phyloP scores from a whole-genome alignment of 2,113 vertebrate genomes.

The Falcunculus frontatus region DNA sequence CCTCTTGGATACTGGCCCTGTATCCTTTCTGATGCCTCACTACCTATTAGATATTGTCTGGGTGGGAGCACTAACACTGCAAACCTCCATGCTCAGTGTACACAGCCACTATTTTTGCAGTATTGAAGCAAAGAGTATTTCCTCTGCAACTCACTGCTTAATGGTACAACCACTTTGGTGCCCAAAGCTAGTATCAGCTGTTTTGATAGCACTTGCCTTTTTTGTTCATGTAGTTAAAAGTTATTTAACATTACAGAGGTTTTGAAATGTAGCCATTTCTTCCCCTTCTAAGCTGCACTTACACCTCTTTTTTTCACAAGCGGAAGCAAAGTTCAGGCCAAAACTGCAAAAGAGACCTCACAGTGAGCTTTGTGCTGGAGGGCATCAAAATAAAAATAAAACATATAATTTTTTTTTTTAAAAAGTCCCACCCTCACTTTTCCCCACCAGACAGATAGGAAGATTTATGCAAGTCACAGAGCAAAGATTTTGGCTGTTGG shows the following conservation, averaged over 20 bases:
- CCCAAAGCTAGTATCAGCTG: background rate
- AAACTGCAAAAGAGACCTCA: background rate
- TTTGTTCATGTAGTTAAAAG: background rate
- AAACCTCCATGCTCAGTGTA: background rate
- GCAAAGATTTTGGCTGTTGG: slow-evolving; percentile 1
- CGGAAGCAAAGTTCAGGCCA: slow-evolving; percentile 8
- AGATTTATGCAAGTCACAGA: background rate
- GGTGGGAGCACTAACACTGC: background rate
- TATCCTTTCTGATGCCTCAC: background rate
- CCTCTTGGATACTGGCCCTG: background rate
- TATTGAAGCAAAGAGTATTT: background rate
- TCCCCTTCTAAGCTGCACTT: background rate
- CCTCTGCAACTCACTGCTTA: background rate
- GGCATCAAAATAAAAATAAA: background rate
- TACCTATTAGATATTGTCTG: background rate
- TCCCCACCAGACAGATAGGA: background rate
- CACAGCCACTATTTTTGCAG: background rate
- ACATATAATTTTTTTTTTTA: background rate
- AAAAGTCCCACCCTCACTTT: background rate
- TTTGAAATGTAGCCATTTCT: background rate
- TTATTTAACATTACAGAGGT: background rate
- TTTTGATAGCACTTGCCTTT: background rate
- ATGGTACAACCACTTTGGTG: background rate
- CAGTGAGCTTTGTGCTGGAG: background rate
- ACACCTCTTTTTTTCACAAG: background rate